These are phyloP conservation scores for Herpetotheres cachinnans DNA, from an alignment of 2,113 vertebrate genomes.

Conservation along the genomic window DNA sequence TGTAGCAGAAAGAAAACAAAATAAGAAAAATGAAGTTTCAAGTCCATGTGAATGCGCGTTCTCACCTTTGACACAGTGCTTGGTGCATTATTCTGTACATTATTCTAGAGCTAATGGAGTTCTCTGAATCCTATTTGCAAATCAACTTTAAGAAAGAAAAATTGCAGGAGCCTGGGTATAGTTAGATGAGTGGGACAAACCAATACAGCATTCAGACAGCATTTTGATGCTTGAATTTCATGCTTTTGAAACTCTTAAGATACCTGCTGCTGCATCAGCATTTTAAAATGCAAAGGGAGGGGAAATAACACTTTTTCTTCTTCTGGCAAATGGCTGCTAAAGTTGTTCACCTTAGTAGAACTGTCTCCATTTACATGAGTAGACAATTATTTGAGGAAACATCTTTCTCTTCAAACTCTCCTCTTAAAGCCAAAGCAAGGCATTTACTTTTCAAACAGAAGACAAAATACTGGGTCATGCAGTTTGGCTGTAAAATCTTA, in stretches of 20 bases:
- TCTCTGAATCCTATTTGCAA: constrained; percentile 6
- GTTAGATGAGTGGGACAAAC: background rate
- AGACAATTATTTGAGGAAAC: background rate
- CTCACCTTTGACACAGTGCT: background rate
- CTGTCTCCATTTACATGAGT: background rate
- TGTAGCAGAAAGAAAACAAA: background rate
- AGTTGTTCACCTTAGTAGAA: background rate
- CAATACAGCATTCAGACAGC: background rate
- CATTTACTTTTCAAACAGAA: background rate
- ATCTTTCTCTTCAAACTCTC: background rate
- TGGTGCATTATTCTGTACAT: background rate
- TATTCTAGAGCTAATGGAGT: background rate
- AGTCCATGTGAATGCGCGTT: background rate
- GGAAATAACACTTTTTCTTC: background rate
- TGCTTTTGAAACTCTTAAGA: background rate
- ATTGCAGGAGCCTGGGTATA: background rate
- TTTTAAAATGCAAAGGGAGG: background rate
- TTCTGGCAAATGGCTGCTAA: background rate
- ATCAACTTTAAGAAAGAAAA: background rate
- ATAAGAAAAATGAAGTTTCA: constrained; percentile 8
- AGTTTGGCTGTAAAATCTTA: background rate
- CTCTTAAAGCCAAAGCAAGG: background rate
- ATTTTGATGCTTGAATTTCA: background rate
- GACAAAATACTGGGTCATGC: background rate
- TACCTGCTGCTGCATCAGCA: background rate